Percentiles rank a stretch among this genome's conserved stretches.
phyloP scores from a whole-genome alignment of 1,140 invertebrate genomes.

The Panagrolaimus sp. region DNA sequence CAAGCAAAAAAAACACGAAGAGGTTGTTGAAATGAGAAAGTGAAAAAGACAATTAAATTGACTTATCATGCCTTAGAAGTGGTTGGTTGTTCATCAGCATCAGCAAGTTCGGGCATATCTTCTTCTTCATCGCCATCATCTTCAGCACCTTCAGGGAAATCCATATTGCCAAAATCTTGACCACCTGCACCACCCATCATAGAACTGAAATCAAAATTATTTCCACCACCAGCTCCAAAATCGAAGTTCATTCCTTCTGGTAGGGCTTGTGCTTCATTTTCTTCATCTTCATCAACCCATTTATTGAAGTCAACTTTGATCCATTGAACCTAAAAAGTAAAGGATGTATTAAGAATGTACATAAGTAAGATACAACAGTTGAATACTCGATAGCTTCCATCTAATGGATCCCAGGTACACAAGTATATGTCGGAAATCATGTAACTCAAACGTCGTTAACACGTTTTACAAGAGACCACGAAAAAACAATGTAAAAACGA shows the following conservation, averaged over 20 bases:
- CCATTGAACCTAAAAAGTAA: slow-evolving; percentile 75
- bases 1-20: not conserved
- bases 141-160: slow-evolving; percentile 13
- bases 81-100: slow-evolving; percentile 14
- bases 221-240: not conserved
- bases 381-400: too few relatives aligned
- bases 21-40: not conserved
- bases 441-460: too few relatives aligned
- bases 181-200: slow-evolving; percentile 13
- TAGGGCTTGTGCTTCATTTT: slow-evolving; percentile 65
- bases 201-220: not conserved
- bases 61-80: not conserved
- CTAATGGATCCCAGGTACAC: too few relatives aligned
- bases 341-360: too few relatives aligned
- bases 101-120: slow-evolving; percentile 23
- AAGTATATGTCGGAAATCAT: too few relatives aligned
- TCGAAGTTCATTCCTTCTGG: slow-evolving; percentile 60
- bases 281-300: slow-evolving; percentile 89
- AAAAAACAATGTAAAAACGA: too few relatives aligned
- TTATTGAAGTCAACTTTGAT: slow-evolving; percentile 92
- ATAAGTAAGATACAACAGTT: too few relatives aligned
- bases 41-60: not conserved
- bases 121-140: slow-evolving; percentile 16
- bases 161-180: not conserved
- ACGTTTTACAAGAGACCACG: too few relatives aligned